These are phyloP conservation scores for Salticus scenicus DNA, from an alignment of 2,888 invertebrate genomes.

Conservation along the genomic window DNA sequence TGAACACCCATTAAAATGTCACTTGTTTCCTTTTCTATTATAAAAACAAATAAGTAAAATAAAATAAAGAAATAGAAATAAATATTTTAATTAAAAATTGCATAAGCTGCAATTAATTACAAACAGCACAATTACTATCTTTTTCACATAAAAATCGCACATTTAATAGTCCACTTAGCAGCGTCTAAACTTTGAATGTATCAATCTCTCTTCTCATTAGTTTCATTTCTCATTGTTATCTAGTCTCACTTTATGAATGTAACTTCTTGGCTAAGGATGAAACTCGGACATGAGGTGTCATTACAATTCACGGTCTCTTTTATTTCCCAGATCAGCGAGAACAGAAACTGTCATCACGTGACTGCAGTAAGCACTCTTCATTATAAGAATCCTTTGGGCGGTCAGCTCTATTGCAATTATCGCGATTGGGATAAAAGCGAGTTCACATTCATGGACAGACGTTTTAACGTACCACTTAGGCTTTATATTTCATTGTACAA, in stretches of 20 bases:
- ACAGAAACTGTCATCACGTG: slow-evolving; percentile 8
- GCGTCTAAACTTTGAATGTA: neutral
- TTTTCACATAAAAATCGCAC: too few species aligned
- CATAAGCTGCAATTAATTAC: too few species aligned
- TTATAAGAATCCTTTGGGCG: neutral
- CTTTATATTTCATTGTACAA: too few species aligned
- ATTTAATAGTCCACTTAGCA: too few species aligned
- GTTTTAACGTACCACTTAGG: too few species aligned
- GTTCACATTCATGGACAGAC: too few species aligned
- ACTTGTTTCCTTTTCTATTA: too few species aligned
- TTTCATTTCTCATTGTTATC: neutral
- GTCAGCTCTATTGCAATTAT: neutral
- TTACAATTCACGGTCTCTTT: neutral
- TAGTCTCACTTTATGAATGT: neutral
- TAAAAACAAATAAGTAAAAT: too few species aligned
- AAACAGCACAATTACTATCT: too few species aligned
- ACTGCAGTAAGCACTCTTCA: neutral
- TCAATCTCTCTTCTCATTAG: neutral
- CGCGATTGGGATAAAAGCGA: neutral
- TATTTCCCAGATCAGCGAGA: neutral
- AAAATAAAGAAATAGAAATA: too few species aligned
- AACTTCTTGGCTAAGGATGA: slow-evolving; percentile 4
- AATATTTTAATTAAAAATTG: too few species aligned
- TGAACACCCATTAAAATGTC: too few species aligned
- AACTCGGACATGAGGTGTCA: slow-evolving; percentile 1